Evolutionary conservation across 2,113 vertebrate species (phyloP), one percentile per base, ranked within the genome.

Genomic region (Hiodon alosoides): DNA sequence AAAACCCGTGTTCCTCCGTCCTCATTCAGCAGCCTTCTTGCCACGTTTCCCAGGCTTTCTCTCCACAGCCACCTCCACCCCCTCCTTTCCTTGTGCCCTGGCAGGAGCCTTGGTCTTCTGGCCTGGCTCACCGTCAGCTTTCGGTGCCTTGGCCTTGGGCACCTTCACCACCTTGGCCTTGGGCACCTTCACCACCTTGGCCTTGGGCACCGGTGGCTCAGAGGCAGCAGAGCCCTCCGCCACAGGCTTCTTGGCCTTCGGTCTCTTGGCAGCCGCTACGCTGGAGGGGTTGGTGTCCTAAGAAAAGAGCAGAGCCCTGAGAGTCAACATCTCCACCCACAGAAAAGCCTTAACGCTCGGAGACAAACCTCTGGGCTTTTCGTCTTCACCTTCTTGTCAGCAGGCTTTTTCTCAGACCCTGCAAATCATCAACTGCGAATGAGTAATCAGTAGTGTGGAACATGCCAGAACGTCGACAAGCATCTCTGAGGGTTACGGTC

Each of bases 221-320:
- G 14, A 31, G 31, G 2, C 31, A 31, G 31, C 31, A 31, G 31
- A 31, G 31, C 31, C 13, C 14, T 0, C 77, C 2, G 65, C 74
- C 0, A 50, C 70, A 47, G 57, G 64, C 51, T 78, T 84, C 64
- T 88, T 90, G 58, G 79, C 78, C 73, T 87, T 91, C 4, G 87
- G 86, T 71, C 82, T 91, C 74, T 90, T 91, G 3, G 72, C 88
- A 55, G 87, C 83, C 2, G 80, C 72, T 59, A 62, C 81, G 51
- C 88, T 90, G 51, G 84, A 75, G 0, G 78, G 8, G 0, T 74
- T 3, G 6, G 54, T 62, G 6, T 74, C 70, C 0, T 53, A 50
- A 79, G 62, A 1, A 65, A 50, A 5, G 69, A 78, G 54, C 80
- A 81, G 0, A 77, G 79, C 79, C 88, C 86, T 0, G 64, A 10